phyloP scores from a whole-genome alignment of 2,797 vertebrate genomes.

The Pseudochirops cupreus region DNA sequence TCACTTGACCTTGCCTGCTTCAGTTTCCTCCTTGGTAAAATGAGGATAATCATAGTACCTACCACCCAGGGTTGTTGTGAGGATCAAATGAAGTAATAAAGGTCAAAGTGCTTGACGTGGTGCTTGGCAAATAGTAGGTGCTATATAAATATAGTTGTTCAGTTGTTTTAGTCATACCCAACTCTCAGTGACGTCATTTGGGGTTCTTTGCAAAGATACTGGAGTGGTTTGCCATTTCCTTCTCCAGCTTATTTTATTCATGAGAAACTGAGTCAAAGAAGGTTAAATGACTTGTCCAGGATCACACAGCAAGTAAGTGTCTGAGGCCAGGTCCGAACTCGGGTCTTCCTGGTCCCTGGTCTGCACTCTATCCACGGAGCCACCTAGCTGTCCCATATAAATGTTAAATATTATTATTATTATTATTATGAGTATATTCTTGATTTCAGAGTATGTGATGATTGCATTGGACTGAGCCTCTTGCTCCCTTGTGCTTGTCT shows the following conservation, averaged over 20 bases:
- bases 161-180: too few relatives aligned
- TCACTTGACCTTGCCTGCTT: slow-evolving; percentile 1
- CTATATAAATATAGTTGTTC: too few relatives aligned
- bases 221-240: too few relatives aligned
- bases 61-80: neutral
- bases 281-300: too few relatives aligned
- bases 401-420: neutral
- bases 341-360: too few relatives aligned
- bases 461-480: neutral
- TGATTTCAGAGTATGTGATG: neutral
- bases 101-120: neutral
- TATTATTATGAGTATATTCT: neutral
- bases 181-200: too few relatives aligned
- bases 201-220: too few relatives aligned
- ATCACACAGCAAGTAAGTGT: too few relatives aligned
- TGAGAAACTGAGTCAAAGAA: too few relatives aligned
- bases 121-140: neutral
- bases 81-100: slow-evolving; percentile 5
- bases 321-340: too few relatives aligned
- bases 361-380: too few relatives aligned
- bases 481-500: neutral
- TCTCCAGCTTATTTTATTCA: too few relatives aligned
- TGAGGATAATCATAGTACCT: neutral
- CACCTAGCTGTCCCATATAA: neutral
- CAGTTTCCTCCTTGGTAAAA: neutral